Conservation (phyloP, 2,113 vertebrate species). For the Chaetorhynchus papuensis region DNA sequence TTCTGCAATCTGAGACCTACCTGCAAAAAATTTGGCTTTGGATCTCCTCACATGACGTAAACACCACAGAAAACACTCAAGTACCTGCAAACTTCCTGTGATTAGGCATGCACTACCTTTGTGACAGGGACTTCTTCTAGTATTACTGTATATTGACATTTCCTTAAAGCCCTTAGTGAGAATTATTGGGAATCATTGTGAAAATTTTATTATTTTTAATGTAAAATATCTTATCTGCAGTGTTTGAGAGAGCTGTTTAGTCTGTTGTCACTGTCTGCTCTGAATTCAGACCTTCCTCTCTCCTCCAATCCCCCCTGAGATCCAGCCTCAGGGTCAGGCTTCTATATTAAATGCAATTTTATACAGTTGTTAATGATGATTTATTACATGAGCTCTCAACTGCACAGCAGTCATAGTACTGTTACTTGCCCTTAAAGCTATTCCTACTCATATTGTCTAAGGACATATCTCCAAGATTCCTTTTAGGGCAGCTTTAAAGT, state of each 20-base stretch:
- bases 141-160: background rate
- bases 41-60: background rate
- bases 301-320: background rate
- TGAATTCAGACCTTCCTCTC: background rate
- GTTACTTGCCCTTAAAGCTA: background rate
- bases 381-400: background rate
- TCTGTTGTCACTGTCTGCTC: background rate
- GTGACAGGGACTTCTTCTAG: background rate
- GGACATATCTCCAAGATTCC: conserved; percentile 26
- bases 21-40: background rate
- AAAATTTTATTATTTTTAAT: background rate
- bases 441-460: background rate
- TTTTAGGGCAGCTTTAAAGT: conserved; percentile 52
- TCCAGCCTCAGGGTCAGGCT: background rate
- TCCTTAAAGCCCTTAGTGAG: background rate
- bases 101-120: background rate
- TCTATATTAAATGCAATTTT: background rate
- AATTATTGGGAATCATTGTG: background rate
- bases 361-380: background rate
- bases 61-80: background rate
- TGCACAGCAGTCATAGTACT: background rate
- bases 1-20: background rate
- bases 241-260: background rate
- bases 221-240: background rate
- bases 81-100: background rate